Percentiles rank a stretch among this genome's conserved stretches.
These are phyloP conservation scores for Syncerus caffer DNA, from an alignment of 2,797 vertebrate species.

Conservation along the genomic window DNA sequence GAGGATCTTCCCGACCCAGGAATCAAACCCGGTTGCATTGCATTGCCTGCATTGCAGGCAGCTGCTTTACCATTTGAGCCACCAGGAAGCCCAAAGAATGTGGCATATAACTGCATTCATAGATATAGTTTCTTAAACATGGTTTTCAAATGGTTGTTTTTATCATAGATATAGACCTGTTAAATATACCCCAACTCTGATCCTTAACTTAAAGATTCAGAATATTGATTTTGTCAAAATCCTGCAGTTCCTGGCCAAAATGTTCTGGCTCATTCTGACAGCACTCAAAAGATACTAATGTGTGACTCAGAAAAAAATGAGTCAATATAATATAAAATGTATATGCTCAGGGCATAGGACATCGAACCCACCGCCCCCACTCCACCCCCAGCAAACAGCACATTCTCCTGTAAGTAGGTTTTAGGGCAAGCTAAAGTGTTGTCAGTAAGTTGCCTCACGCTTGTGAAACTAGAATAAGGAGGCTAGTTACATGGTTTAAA, in stretches of 20 bases:
- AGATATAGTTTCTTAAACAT: constrained; percentile 52
- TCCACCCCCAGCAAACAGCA: neutral
- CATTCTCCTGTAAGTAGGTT: constrained; percentile 20
- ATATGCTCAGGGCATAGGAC: neutral
- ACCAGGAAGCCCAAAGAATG: neutral
- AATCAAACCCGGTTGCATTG: neutral
- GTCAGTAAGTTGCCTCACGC: constrained; percentile 23
- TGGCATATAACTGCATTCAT: constrained; percentile 35
- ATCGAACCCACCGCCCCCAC: neutral
- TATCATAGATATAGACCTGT: constrained; percentile 34
- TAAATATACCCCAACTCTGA: constrained; percentile 40
- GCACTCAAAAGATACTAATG: constrained; percentile 44
- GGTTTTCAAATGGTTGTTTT: constrained; percentile 44
- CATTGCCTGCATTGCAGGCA: neutral
- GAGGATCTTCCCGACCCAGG: neutral
- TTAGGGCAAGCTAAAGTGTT: constrained; percentile 25
- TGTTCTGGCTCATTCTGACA: constrained; percentile 65
- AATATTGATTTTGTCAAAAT: constrained; percentile 63
- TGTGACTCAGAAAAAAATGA: constrained; percentile 57
- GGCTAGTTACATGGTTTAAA: neutral
- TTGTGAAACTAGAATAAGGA: neutral
- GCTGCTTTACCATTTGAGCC: neutral
- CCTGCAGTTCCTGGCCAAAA: constrained; percentile 50
- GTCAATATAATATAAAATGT: constrained; percentile 37
- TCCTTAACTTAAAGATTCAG: constrained; percentile 65